Evolutionary conservation across 2,888 invertebrate species (phyloP).

Genomic region (Caenorhabditis sp.): DNA sequence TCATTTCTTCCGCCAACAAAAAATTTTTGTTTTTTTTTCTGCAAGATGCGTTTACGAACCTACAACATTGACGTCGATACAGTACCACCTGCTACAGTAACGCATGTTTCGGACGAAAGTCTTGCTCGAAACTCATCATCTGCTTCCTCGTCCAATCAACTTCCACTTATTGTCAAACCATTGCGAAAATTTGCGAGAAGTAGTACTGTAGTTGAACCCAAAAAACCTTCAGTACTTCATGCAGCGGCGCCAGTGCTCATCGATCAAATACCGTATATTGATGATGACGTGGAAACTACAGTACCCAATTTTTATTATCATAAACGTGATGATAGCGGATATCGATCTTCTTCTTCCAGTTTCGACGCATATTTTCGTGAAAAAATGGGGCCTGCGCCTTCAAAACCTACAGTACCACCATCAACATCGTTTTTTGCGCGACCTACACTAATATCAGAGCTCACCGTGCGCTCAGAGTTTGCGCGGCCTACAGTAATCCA

Average conservation of each 20-base stretch:
- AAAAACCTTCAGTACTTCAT: slow-evolving; percentile 47
- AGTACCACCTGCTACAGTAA: slow-evolving; percentile 2
- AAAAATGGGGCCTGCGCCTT: background rate
- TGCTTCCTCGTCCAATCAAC: slow-evolving; percentile 6
- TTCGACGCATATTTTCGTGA: slow-evolving; percentile 12
- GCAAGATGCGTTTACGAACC: slow-evolving; percentile 10
- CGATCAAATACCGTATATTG: slow-evolving; percentile 49
- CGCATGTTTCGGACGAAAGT: slow-evolving; percentile 34
- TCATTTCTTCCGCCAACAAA: background rate
- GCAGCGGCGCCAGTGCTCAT: slow-evolving; percentile 48
- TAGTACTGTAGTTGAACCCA: slow-evolving; percentile 37
- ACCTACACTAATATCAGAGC: background rate
- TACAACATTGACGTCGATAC: slow-evolving; percentile 28
- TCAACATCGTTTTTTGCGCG: slow-evolving; percentile 9
- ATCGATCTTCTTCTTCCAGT: slow-evolving; percentile 29
- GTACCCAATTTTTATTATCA: slow-evolving; percentile 12
- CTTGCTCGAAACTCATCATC: slow-evolving; percentile 24
- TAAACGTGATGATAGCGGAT: slow-evolving; percentile 47
- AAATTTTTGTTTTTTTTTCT: background rate
- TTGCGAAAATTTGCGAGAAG: slow-evolving; percentile 33
- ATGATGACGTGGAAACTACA: slow-evolving; percentile 36
- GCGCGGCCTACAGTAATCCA: too few relatives aligned
- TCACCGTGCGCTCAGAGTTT: too few relatives aligned
- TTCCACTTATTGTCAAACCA: slow-evolving; percentile 54
- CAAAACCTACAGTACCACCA: slow-evolving; percentile 12